Conservation (phyloP, 2,797 vertebrate genomes). For the Poeciliopsis turneri region DNA sequence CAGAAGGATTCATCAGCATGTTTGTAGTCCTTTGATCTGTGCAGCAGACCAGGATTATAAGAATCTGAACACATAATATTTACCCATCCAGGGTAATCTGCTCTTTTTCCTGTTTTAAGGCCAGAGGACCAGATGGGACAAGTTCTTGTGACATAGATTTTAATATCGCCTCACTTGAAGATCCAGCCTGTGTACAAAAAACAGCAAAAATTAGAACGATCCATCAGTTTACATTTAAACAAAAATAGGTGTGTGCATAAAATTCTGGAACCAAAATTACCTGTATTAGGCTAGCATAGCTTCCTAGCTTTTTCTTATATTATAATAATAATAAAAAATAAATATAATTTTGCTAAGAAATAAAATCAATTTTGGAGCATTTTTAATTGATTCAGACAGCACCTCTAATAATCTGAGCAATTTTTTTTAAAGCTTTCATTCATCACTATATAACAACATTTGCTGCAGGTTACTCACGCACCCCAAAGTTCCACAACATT, state of each 20-base stretch:
- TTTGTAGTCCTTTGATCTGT: background rate
- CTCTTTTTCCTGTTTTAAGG: constrained; percentile 81
- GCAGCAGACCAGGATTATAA: background rate
- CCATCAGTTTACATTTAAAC: no score
- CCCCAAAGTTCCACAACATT: constrained; percentile 98
- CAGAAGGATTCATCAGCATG: background rate
- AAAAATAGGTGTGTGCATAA: no score
- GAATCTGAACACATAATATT: background rate
- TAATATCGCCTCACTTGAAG: constrained; percentile 89
- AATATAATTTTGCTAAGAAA: no score
- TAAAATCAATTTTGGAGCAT: no score
- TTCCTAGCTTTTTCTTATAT: no score
- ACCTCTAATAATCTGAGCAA: no score
- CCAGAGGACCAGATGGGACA: constrained; percentile 83
- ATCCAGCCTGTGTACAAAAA: constrained; percentile 83
- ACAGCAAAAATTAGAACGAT: background rate
- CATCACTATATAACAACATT: background rate
- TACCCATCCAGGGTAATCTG: constrained; percentile 79
- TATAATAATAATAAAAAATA: no score
- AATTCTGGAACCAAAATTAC: no score
- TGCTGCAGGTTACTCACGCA: constrained; percentile 69
- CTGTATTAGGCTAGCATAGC: no score
- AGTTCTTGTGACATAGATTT: constrained; percentile 89
- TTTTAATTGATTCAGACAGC: no score
- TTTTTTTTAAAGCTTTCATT: background rate